Conservation (phyloP, 1,140 invertebrate species). For the Saccostrea echinata region DNA sequence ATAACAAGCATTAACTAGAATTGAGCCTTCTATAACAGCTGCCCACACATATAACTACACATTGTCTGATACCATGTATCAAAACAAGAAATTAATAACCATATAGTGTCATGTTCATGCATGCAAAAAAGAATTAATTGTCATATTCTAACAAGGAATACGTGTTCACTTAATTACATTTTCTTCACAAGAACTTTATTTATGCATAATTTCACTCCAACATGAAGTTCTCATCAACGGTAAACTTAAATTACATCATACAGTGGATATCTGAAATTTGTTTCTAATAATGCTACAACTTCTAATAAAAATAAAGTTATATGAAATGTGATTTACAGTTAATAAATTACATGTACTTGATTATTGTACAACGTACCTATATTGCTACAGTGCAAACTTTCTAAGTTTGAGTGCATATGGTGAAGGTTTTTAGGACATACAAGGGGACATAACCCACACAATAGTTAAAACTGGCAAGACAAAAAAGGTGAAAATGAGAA, state of each 20-base stretch:
- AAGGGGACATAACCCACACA: background rate
- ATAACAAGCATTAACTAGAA: background rate
- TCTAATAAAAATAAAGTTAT: too few species aligned
- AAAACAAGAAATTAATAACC: background rate
- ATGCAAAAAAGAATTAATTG: background rate
- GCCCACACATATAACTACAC: background rate
- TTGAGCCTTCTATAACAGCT: constrained; percentile 16
- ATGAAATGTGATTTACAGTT: too few species aligned
- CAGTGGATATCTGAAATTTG: too few species aligned
- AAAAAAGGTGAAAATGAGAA: background rate
- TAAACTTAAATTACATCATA: too few species aligned
- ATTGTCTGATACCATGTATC: background rate
- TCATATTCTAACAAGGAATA: background rate
- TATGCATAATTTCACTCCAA: background rate
- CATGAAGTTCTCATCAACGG: too few species aligned
- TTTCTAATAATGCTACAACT: too few species aligned
- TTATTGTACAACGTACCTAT: background rate
- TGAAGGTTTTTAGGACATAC: background rate
- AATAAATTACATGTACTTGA: background rate
- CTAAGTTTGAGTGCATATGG: background rate
- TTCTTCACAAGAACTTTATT: background rate
- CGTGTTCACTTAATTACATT: too few species aligned
- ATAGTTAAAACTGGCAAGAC: background rate
- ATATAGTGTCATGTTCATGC: constrained; percentile 1
- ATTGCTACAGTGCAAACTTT: background rate